Base-by-base conservation (phyloP, 1,140 invertebrate genomes). In the Drosophila nasuta region DNA sequence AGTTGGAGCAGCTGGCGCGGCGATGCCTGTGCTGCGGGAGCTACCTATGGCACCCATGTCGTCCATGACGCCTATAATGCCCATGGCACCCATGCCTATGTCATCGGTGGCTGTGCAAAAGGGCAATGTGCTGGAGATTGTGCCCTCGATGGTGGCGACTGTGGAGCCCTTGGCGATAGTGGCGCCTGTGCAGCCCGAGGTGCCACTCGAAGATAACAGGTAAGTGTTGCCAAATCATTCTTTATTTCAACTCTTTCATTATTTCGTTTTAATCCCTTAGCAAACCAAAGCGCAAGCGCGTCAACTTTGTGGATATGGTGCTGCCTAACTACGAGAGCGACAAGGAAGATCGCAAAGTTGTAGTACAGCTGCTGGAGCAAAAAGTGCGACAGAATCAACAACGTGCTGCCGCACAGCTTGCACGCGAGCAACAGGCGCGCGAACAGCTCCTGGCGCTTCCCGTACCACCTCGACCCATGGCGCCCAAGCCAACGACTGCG, bases 91-190 rank as follows among this genome's bases (percentile, higher is more conserved):
- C 1, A 28, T 25, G 20, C 20, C 54, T 10, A 7, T n/a, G 2
- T 54, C 20, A 25, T 25, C 91, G 0, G 88, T 92, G 38, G 89
- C 89, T 1, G 91, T 92, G 10, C 91, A 91, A 17, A 92, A 92
- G 46, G 91, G 91, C 1, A 92, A 92, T 59, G 91, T 92, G 0
- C 45, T 92, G 54, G 91, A 92, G 70, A 92, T 92, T 35, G 91
- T 92, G 10, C 91, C 91, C n/a, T 62, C 62, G 0, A n/a, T 52
- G 25, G 77, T 65, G 10, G 48, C 54, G 0, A 25, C 46, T 6
- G 28, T 49, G 17, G 46, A 68, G 30, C 30, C 56, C 10, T 45
- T 58, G 1, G n/a, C 33, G 0, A 57, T 5, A 1, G 20, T 43
- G 2, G 20, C 64, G 57, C 46, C 75, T 13, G 28, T 17, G 46